Conservation (phyloP, 2,797 vertebrate species). For the Mallotus villosus region DNA sequence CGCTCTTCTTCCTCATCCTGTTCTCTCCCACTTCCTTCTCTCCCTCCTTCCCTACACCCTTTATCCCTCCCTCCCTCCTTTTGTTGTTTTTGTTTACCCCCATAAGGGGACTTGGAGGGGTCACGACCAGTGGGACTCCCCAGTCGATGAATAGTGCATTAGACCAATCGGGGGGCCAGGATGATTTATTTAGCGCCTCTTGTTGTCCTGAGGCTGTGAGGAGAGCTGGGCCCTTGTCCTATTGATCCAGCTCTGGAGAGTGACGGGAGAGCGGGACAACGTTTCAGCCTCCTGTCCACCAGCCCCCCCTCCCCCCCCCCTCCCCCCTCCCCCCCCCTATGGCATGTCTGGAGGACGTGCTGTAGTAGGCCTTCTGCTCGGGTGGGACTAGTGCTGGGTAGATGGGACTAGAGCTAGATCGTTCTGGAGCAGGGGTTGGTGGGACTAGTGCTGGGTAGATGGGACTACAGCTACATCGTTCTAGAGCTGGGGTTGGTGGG, state of each 20-base stretch:
- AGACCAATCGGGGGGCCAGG: conserved; percentile 21
- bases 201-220: conserved; percentile 29
- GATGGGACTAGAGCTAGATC: no score
- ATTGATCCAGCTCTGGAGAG: conserved; percentile 46
- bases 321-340: neutral
- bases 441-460: no score
- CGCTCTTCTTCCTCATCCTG: no score
- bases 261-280: conserved; percentile 18
- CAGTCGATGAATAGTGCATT: conserved; percentile 32
- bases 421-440: no score
- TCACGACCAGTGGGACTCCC: conserved; percentile 6
- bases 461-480: no score
- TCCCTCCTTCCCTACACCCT: no score
- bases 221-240: conserved; percentile 35
- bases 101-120: conserved; percentile 17
- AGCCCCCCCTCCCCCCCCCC: neutral
- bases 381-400: no score
- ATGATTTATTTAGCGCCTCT: conserved; percentile 49
- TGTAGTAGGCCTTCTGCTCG: no score
- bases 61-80: neutral
- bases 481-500: no score
- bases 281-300: neutral
- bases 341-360: no score
- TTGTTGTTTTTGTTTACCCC: neutral
- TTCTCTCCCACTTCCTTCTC: no score